These are phyloP conservation scores for Ceramica pisi DNA, from an alignment of 2,888 invertebrate genomes.

Conservation along the genomic window DNA sequence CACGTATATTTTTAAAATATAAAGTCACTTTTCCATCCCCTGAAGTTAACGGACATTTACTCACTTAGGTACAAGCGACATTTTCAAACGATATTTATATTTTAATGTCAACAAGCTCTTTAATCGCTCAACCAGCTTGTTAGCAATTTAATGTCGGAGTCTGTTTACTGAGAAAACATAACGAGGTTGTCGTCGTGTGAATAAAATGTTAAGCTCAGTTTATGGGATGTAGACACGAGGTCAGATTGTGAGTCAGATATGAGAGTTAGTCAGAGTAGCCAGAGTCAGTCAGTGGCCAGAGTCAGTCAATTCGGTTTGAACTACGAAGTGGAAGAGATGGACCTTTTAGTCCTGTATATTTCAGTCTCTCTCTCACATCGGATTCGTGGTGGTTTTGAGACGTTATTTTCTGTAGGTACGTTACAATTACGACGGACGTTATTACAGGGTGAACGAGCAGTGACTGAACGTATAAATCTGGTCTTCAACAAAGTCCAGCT, in stretches of 20 bases:
- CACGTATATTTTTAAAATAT: not conserved
- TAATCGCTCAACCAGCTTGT: constrained; percentile 52
- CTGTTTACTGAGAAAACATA: constrained; percentile 44
- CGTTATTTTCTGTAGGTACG: too few species aligned
- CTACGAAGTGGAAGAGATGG: too few species aligned
- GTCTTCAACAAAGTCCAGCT: too few species aligned
- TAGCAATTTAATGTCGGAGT: constrained; percentile 41
- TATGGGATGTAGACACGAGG: not conserved
- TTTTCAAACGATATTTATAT: constrained; percentile 48
- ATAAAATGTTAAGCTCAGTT: constrained; percentile 16
- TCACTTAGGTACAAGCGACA: constrained; percentile 9
- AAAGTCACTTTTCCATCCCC: constrained; percentile 1
- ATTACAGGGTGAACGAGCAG: too few species aligned
- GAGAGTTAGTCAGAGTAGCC: too few species aligned
- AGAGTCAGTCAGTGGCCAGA: too few species aligned
- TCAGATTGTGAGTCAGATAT: not conserved
- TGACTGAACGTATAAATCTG: too few species aligned
- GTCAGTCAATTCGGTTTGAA: too few species aligned
- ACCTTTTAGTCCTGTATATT: too few species aligned
- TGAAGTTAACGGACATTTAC: constrained; percentile 4
- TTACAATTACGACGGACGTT: too few species aligned
- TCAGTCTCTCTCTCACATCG: too few species aligned
- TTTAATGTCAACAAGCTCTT: constrained; percentile 46
- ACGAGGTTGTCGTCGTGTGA: constrained; percentile 10
- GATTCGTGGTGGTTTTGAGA: too few species aligned